These are phyloP conservation scores for Sinodicranocentrus sp. DNA, from an alignment of 2,888 invertebrate species.

Conservation along the genomic window DNA sequence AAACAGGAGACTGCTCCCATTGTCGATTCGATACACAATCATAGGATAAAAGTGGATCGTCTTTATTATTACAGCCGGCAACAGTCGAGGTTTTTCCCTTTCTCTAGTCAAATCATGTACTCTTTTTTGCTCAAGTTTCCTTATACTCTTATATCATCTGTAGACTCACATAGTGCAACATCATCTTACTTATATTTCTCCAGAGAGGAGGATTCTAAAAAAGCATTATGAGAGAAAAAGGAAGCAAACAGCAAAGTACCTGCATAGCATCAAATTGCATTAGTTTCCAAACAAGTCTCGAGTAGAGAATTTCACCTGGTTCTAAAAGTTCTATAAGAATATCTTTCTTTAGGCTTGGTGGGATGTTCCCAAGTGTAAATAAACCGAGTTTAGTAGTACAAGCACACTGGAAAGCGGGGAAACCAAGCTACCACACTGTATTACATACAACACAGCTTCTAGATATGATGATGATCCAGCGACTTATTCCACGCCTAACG, in stretches of 20 bases:
- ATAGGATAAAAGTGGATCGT: not conserved
- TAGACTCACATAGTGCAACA: not conserved
- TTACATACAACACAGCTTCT: not conserved
- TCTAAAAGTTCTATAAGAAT: not conserved
- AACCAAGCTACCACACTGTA: constrained; percentile 9
- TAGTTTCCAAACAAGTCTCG: constrained; percentile 33
- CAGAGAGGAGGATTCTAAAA: not conserved
- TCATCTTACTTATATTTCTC: constrained; percentile 1
- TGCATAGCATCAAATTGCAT: constrained; percentile 36
- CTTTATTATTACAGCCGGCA: not conserved
- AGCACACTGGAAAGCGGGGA: not conserved
- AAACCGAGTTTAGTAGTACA: constrained; percentile 29
- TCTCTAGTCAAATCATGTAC: constrained; percentile 3
- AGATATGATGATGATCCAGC: constrained; percentile 3
- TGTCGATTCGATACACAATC: constrained; percentile 21
- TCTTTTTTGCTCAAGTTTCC: constrained; percentile 1
- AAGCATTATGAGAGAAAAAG: constrained; percentile 14
- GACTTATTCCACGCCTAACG: constrained; percentile 9
- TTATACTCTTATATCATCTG: too few species aligned
- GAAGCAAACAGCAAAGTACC: constrained; percentile 5
- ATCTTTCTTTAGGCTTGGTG: not conserved
- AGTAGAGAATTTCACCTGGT: constrained; percentile 32
- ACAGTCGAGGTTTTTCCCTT: not conserved
- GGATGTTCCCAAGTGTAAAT: constrained; percentile 44
- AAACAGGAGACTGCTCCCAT: not conserved